These are phyloP conservation scores for Nycticebus coucang DNA, from an alignment of 2,113 vertebrate genomes.

Conservation along the genomic window DNA sequence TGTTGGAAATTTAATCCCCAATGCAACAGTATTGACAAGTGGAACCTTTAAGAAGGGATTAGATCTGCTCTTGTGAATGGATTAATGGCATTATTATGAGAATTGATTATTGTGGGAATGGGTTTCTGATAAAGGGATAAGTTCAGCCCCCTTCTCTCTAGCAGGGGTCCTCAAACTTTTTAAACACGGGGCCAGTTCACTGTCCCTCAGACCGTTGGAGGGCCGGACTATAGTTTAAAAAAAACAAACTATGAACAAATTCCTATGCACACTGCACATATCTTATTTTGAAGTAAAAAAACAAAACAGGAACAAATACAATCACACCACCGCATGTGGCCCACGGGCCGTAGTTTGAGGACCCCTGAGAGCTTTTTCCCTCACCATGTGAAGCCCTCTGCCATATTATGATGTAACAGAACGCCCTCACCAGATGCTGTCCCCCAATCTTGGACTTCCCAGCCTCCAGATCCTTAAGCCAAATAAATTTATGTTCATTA, in stretches of 20 bases:
- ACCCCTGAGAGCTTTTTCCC: not conserved
- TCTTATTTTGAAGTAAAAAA: no score
- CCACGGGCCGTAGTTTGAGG: no score
- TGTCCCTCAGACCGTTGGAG: no score
- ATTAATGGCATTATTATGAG: not conserved
- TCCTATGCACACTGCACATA: no score
- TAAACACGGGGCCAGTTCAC: no score
- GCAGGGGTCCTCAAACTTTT: no score
- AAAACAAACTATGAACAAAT: no score
- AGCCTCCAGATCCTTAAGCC: not conserved
- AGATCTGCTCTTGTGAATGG: not conserved
- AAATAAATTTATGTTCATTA: not conserved
- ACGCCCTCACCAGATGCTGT: not conserved
- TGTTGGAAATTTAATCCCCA: not conserved
- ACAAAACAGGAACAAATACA: no score
- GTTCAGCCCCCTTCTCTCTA: not conserved
- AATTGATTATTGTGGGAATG: not conserved
- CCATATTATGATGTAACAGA: not conserved
- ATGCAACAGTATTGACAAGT: not conserved
- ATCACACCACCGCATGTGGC: no score
- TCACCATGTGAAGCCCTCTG: not conserved
- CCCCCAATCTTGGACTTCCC: not conserved
- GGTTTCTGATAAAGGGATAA: not conserved
- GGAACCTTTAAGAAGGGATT: not conserved
- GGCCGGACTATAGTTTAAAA: no score